phyloP scores from a whole-genome alignment of 1,140 invertebrate species.

The Riptortus pedestris region DNA sequence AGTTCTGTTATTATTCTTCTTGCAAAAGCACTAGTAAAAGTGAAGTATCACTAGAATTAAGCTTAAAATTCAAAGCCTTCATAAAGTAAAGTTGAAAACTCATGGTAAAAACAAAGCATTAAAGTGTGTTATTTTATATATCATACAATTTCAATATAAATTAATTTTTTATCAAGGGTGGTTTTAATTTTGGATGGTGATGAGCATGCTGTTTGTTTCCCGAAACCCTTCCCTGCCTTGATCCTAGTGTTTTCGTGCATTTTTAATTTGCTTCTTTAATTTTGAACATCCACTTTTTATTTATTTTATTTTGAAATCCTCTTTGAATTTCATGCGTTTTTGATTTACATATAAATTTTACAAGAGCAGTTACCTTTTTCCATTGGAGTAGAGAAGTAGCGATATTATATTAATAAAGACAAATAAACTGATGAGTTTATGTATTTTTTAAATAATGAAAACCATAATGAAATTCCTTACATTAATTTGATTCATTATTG shows the following conservation, averaged over 20 bases:
- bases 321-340: too few relatives aligned
- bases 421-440: too few relatives aligned
- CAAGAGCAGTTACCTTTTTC: too few relatives aligned
- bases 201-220: conserved; percentile 27
- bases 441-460: too few relatives aligned
- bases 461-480: too few relatives aligned
- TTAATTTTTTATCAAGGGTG: neutral
- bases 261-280: conserved; percentile 32
- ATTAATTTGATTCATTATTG: too few relatives aligned
- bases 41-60: conserved; percentile 16
- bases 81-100: neutral
- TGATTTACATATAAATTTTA: too few relatives aligned
- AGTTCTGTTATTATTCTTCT: conserved; percentile 21
- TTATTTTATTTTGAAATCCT: conserved; percentile 11
- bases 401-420: too few relatives aligned
- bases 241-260: conserved; percentile 32
- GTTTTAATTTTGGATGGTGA: neutral
- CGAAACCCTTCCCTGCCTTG: conserved; percentile 28
- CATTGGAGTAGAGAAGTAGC: too few relatives aligned
- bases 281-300: conserved; percentile 20
- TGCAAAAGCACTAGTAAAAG: conserved; percentile 19
- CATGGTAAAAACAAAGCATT: neutral
- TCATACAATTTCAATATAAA: too few relatives aligned
- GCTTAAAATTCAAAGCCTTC: too few relatives aligned
- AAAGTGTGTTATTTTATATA: neutral